These are phyloP conservation scores for Papilio aristodemus DNA, from an alignment of 1,140 invertebrate genomes.

Conservation along the genomic window DNA sequence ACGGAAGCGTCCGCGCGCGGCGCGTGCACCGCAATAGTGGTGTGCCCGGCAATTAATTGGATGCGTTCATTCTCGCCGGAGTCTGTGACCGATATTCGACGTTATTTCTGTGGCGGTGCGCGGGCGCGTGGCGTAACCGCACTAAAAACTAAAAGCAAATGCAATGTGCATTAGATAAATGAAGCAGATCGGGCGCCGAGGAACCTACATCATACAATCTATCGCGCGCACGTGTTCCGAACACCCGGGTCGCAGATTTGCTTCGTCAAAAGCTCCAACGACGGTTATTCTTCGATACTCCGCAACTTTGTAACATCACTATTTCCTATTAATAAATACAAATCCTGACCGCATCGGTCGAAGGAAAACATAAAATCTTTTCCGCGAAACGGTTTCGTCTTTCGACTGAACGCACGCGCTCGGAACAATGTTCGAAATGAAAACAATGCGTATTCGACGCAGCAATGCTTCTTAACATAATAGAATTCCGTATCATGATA, in stretches of 20 bases:
- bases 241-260: constrained; percentile 34
- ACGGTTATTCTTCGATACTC: not conserved
- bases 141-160: constrained; percentile 77
- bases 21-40: constrained; percentile 68
- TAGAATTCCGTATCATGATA: constrained; percentile 10
- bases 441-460: not conserved
- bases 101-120: constrained; percentile 73
- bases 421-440: constrained; percentile 11
- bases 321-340: not conserved
- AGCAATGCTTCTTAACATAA: not conserved
- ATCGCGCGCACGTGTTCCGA: constrained; percentile 37
- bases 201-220: constrained; percentile 36
- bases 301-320: not conserved
- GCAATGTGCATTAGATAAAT: constrained; percentile 77
- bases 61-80: constrained; percentile 63
- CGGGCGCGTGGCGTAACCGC: constrained; percentile 67
- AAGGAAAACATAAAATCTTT: constrained; percentile 24
- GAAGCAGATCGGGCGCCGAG: constrained; percentile 54
- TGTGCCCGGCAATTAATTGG: constrained; percentile 73
- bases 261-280: not conserved
- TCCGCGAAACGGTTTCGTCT: constrained; percentile 9
- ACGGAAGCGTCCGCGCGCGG: constrained; percentile 72
- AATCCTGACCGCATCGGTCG: not conserved
- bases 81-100: constrained; percentile 78
- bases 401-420: not conserved